Evolutionary conservation across 2,113 vertebrate species (phyloP), one percentile per base, ranked within the genome.

Genomic region (Myxocyprinus asiaticus): DNA sequence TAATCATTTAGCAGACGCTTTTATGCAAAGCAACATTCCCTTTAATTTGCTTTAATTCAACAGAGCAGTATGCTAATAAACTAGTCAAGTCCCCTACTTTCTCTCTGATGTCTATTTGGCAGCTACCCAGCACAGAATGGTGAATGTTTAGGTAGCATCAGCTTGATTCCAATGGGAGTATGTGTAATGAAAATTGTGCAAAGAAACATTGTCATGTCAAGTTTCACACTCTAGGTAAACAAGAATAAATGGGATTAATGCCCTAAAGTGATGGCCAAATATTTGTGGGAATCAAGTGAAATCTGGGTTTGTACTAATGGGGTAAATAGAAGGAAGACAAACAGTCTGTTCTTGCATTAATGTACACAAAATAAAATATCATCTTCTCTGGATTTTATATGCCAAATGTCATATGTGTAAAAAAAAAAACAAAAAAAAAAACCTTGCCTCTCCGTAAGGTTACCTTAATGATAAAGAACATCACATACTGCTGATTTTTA

Each of bases 201-300:
- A 63, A 72, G 61, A 72, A 66, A 72, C 59, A 79, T 8, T 71
- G 77, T 55, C n/a, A 48, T 55, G 48, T 79, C 14, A 45, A 44
- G 51, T 50, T 62, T 12, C 14, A 42, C 9, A 48, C 45, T 42
- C 63, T 45, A 42, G 42, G 33, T 45, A 66, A 72, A 72, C 50
- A 63, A 72, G 51, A 48, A 61, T 10, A 43, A 78, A 78, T 78
- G 67, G 58, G 61, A 56, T 47, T 58, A 72, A 72, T 72, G 44
- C 68, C 63, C 48, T 45, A 71, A 72, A 79, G 48, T 65, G 61
- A 56, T 33, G 69, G 59, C 5, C 42, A 72, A 65, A 72, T 47
- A 65, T 53, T 44, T 73, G 42, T 72, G 33, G 9, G 58, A 58
- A 78, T 63, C 61, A 65, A 72, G 9, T 55, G 9, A 55, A 63